These are phyloP conservation scores for Tridacna crocea DNA, from an alignment of 2,888 invertebrate species.

Conservation along the genomic window DNA sequence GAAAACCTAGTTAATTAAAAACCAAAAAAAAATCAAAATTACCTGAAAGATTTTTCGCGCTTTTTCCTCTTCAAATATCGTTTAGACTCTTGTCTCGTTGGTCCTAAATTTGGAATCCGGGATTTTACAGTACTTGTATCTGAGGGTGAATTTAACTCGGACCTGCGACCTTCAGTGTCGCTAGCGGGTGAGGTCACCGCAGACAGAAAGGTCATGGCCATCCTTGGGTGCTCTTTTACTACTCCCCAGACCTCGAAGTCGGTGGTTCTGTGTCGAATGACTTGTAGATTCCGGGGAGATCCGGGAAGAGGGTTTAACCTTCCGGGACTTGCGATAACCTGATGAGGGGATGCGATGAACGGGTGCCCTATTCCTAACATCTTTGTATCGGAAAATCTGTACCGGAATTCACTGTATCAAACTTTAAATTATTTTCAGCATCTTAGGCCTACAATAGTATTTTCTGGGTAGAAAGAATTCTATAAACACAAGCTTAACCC, in stretches of 20 bases:
- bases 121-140: background rate
- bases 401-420: too few species aligned
- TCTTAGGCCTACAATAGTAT: background rate
- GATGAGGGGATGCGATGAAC: background rate
- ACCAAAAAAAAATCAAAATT: background rate
- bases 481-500: too few species aligned
- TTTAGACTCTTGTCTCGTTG: constrained; percentile 65
- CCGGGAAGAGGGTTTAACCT: background rate
- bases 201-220: constrained; percentile 6
- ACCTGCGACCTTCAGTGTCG: background rate
- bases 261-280: constrained; percentile 8
- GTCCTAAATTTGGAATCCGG: constrained; percentile 62
- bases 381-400: too few species aligned
- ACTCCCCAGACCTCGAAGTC: constrained; percentile 25
- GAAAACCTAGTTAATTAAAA: too few species aligned
- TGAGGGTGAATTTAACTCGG: background rate
- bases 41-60: background rate
- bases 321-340: constrained; percentile 1
- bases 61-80: constrained; percentile 46
- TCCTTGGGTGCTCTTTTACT: background rate
- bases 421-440: background rate
- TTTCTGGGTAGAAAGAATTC: background rate
- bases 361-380: constrained; percentile 13
- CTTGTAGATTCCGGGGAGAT: background rate
- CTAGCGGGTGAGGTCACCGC: background rate